Percentiles rank a stretch among this genome's conserved stretches.
Conservation (phyloP, 2,888 invertebrate species). For the Drosophila austrosaltans region DNA sequence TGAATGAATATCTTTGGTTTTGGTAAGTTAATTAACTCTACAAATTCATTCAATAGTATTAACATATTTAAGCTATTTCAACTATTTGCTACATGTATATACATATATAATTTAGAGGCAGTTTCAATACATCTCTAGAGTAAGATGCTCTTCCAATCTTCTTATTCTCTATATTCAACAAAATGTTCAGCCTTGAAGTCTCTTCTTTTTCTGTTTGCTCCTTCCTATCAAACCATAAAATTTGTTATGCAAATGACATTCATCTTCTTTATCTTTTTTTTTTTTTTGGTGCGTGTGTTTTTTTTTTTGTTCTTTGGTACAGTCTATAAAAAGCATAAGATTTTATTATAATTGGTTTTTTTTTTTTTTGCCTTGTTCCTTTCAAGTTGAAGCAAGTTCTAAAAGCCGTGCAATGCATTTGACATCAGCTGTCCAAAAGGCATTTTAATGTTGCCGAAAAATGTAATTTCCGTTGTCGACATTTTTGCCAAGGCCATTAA, state of each 20-base stretch:
- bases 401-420: slow-evolving; percentile 53
- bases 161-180: neutral
- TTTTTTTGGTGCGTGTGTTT: neutral
- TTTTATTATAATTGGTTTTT: slow-evolving; percentile 69
- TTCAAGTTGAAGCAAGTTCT: slow-evolving; percentile 34
- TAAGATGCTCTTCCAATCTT: too few relatives aligned
- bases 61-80: too few relatives aligned
- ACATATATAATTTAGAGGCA: too few relatives aligned
- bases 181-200: slow-evolving; percentile 1
- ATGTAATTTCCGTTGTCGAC: slow-evolving; percentile 73
- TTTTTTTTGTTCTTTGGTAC: slow-evolving; percentile 45
- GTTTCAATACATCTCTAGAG: too few relatives aligned
- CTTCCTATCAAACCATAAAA: slow-evolving; percentile 57
- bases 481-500: slow-evolving; percentile 60
- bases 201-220: slow-evolving; percentile 2
- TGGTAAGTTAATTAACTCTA: too few relatives aligned
- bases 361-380: slow-evolving; percentile 5
- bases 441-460: slow-evolving; percentile 79
- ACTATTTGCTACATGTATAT: too few relatives aligned
- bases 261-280: slow-evolving; percentile 13
- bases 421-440: slow-evolving; percentile 69
- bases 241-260: slow-evolving; percentile 79
- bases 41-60: too few relatives aligned
- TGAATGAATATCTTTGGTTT: too few relatives aligned
- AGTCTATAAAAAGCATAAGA: slow-evolving; percentile 67